phyloP scores from a whole-genome alignment of 64 coral and sea anemone species.

The Porites lutea region DNA sequence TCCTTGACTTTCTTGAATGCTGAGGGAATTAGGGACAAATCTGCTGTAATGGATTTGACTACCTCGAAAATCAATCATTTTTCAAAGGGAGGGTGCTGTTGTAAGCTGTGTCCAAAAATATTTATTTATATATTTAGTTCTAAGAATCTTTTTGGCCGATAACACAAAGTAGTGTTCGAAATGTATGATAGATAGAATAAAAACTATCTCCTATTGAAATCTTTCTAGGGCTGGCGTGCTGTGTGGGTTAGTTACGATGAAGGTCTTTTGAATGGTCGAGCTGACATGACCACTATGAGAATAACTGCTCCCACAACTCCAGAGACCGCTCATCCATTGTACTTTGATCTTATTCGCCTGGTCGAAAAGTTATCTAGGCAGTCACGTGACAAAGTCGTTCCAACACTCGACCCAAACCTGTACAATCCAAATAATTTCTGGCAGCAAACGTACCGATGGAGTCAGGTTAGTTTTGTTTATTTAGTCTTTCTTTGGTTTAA shows the following conservation, averaged over 20 bases:
- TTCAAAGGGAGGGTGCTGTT: too few relatives aligned
- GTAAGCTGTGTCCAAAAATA: too few relatives aligned
- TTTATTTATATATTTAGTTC: too few relatives aligned
- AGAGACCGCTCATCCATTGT: background rate
- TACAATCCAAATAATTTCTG: background rate
- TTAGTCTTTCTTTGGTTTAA: too few relatives aligned
- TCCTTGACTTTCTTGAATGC: too few relatives aligned
- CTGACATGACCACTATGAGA: background rate
- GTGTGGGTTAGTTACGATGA: background rate
- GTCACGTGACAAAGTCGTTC: background rate
- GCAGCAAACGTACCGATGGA: too few relatives aligned
- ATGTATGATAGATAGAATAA: too few relatives aligned
- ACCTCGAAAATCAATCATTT: too few relatives aligned
- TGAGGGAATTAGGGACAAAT: too few relatives aligned
- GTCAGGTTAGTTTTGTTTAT: too few relatives aligned
- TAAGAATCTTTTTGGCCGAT: background rate
- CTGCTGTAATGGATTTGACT: too few relatives aligned
- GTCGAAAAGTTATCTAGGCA: background rate
- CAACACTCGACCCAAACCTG: background rate
- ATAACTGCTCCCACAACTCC: constrained; percentile 2
- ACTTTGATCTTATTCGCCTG: background rate
- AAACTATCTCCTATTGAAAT: background rate
- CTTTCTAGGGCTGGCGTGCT: background rate
- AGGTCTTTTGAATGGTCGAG: background rate
- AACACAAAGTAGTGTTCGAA: too few relatives aligned